Percentiles rank a stretch among this genome's conserved stretches.
Conservation (phyloP, 2,113 vertebrate species). For the Gadus chalcogrammus region DNA sequence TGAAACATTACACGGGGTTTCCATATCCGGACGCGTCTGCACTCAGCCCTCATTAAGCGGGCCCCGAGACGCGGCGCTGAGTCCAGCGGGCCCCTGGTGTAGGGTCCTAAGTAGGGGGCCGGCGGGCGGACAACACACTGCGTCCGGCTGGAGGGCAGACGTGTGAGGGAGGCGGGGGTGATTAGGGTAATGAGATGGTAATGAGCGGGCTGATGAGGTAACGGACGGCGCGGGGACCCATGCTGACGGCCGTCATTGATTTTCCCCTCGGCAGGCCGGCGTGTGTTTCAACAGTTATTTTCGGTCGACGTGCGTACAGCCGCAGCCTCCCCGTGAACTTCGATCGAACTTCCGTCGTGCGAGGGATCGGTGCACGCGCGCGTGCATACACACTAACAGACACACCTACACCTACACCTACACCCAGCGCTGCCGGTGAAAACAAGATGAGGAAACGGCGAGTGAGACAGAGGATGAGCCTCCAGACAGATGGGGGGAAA, state of each 20-base stretch:
- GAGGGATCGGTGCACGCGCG: no score
- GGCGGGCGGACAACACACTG: not conserved
- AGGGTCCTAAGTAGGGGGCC: not conserved
- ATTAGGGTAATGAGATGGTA: constrained; percentile 64
- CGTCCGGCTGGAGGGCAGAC: constrained; percentile 6
- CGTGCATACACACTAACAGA: no score
- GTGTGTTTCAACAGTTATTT: constrained; percentile 19
- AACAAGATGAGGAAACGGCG: constrained; percentile 2
- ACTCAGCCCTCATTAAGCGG: constrained; percentile 50
- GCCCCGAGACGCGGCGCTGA: constrained; percentile 43
- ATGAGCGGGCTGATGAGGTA: constrained; percentile 52
- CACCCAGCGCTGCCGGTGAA: no score
- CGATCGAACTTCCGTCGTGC: no score
- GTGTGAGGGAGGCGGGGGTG: constrained; percentile 20
- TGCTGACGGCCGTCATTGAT: constrained; percentile 65
- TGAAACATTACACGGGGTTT: constrained; percentile 51
- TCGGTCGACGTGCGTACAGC: no score
- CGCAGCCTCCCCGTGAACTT: no score
- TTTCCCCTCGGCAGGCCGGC: constrained; percentile 66
- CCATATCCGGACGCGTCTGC: constrained; percentile 42
- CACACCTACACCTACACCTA: no score
- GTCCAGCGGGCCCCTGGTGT: constrained; percentile 18
- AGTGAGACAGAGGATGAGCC: not conserved
- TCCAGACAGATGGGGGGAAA: not conserved
- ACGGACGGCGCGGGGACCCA: constrained; percentile 43